Evolutionary conservation across 2,797 vertebrate genomes (phyloP).

Genomic region (Muraenolepis orangiensis): DNA sequence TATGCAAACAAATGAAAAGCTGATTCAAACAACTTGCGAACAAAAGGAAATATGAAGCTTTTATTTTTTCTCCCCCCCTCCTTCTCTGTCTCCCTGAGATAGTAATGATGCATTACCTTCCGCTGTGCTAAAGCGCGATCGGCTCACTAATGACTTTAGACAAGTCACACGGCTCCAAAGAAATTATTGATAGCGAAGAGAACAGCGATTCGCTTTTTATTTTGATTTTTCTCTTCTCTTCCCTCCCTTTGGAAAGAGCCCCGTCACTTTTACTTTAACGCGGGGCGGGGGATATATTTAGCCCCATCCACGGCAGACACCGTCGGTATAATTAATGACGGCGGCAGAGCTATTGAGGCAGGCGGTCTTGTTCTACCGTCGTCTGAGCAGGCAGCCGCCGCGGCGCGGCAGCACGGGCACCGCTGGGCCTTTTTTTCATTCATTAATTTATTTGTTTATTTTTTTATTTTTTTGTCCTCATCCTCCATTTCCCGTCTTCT

Average conservation of each 20-base stretch:
- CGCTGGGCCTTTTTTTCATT: too few species aligned
- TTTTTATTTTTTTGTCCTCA: too few species aligned
- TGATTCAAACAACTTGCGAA: slow-evolving; percentile 11
- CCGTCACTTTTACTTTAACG: slow-evolving; percentile 38
- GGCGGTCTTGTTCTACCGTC: slow-evolving; percentile 36
- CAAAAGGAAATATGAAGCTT: slow-evolving; percentile 1
- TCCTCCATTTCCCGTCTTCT: too few species aligned
- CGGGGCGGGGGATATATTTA: slow-evolving; percentile 39
- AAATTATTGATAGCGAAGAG: slow-evolving; percentile 18
- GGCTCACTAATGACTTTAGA: slow-evolving; percentile 13
- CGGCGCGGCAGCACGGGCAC: slow-evolving; percentile 8
- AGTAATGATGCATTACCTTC: neutral
- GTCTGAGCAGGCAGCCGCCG: slow-evolving; percentile 33
- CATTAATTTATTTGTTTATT: too few species aligned
- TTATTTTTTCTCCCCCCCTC: neutral
- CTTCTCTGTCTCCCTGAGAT: neutral
- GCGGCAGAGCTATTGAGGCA: slow-evolving; percentile 27
- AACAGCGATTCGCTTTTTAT: neutral
- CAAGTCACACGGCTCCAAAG: slow-evolving; percentile 3
- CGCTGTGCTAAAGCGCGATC: slow-evolving; percentile 12
- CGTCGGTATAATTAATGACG: slow-evolving; percentile 54
- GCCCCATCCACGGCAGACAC: slow-evolving; percentile 25
- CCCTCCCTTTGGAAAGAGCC: neutral
- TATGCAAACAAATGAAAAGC: slow-evolving; percentile 4
- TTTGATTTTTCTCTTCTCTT: neutral